These are phyloP conservation scores for Bibio marci DNA, from an alignment of 2,888 invertebrate genomes.

Conservation along the genomic window DNA sequence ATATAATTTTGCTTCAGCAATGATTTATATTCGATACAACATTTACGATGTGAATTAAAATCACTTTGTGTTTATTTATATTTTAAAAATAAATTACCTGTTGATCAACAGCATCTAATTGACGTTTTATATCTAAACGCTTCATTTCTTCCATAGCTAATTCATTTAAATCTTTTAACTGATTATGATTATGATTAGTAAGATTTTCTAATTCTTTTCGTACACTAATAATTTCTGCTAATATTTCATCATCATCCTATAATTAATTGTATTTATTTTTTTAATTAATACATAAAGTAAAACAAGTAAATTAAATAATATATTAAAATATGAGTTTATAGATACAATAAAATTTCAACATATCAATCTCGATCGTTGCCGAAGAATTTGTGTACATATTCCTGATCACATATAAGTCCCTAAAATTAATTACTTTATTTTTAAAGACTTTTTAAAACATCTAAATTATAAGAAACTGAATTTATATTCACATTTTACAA, in stretches of 20 bases:
- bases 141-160: constrained; percentile 64
- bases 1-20: not conserved
- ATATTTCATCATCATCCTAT: constrained; percentile 59
- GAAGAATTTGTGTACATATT: too few relatives aligned
- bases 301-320: not conserved
- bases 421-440: too few relatives aligned
- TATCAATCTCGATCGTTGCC: too few relatives aligned
- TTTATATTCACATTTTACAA: too few relatives aligned
- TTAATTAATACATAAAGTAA: not conserved
- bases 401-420: too few relatives aligned
- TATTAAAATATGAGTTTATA: not conserved
- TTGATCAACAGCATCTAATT: constrained; percentile 53
- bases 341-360: not conserved
- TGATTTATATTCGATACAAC: not conserved
- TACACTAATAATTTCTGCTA: constrained; percentile 72
- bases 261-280: constrained; percentile 23
- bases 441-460: too few relatives aligned
- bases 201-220: constrained; percentile 64
- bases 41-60: constrained; percentile 1
- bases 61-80: not conserved
- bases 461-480: too few relatives aligned
- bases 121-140: constrained; percentile 57
- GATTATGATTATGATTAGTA: constrained; percentile 62
- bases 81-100: constrained; percentile 29
- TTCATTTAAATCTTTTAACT: constrained; percentile 48